Evolutionary conservation across 2,888 invertebrate genomes (phyloP).

Genomic region (Scaptomyza polygonia): DNA sequence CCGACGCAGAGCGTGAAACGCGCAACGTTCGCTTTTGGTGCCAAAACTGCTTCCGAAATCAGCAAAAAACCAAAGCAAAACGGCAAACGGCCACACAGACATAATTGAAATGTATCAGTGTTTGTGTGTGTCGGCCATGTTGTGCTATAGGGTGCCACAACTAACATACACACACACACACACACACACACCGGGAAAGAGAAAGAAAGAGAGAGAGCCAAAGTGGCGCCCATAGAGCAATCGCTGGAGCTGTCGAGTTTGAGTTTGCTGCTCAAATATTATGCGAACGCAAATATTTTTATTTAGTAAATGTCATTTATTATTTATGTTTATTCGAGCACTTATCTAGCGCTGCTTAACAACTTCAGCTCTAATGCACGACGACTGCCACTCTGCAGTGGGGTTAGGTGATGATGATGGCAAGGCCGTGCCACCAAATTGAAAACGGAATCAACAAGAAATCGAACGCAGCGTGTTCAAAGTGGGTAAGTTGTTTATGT

Average conservation of each 20-base stretch:
- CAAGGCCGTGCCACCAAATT: conserved; percentile 68
- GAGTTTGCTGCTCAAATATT: conserved; percentile 83
- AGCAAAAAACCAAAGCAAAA: conserved; percentile 64
- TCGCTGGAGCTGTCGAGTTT: conserved; percentile 70
- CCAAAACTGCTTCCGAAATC: conserved; percentile 80
- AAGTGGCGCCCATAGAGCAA: conserved; percentile 69
- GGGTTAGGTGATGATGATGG: conserved; percentile 19
- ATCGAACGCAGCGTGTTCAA: conserved; percentile 54
- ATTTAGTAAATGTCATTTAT: conserved; percentile 83
- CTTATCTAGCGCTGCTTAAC: conserved; percentile 83
- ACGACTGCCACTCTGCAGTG: conserved; percentile 38
- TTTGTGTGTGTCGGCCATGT: conserved; percentile 55
- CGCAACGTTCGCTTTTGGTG: conserved; percentile 68
- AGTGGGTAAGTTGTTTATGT: conserved; percentile 18
- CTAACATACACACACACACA: conserved; percentile 40
- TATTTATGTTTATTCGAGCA: conserved; percentile 83
- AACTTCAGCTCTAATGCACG: conserved; percentile 77
- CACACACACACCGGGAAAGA: conserved; percentile 18
- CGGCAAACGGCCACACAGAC: conserved; percentile 42
- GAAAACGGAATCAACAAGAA: conserved; percentile 78
- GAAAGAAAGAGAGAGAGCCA: conserved; percentile 42
- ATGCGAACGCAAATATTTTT: conserved; percentile 83
- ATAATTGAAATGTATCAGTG: conserved; percentile 26
- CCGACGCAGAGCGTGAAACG: conserved; percentile 39
- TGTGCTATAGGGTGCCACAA: conserved; percentile 57